Percentiles rank a stretch among this genome's conserved stretches.
Conservation (phyloP, 2,113 vertebrate genomes). For the Coturnix japonica region DNA sequence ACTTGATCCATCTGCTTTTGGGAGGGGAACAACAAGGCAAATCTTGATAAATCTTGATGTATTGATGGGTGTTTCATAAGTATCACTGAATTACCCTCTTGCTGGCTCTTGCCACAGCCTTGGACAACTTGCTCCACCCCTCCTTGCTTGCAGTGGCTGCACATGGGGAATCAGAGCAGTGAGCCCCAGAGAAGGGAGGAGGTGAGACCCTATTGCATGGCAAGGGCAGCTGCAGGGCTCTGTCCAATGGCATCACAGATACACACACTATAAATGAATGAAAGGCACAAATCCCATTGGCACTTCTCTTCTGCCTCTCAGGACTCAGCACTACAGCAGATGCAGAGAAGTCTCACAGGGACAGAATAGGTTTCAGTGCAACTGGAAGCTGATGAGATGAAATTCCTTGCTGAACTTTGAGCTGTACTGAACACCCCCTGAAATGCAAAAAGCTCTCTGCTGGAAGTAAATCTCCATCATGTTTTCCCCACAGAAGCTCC, state of each 20-base stretch:
- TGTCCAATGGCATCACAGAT: accelerated
- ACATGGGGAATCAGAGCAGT: background rate
- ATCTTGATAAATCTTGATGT: background rate
- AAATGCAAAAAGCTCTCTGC: background rate
- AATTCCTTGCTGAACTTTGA: background rate
- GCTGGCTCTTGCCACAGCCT: background rate
- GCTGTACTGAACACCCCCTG: background rate
- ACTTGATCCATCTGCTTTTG: background rate
- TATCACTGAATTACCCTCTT: background rate
- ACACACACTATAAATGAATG: background rate
- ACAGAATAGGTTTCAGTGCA: background rate
- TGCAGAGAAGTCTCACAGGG: background rate
- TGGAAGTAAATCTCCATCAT: background rate
- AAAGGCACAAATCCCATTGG: background rate
- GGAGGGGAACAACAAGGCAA: background rate
- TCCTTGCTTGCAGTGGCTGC: background rate
- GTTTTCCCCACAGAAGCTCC: background rate
- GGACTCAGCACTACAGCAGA: background rate
- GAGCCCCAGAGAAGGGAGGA: background rate
- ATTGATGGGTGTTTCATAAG: background rate
- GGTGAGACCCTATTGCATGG: background rate
- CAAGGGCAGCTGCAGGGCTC: background rate
- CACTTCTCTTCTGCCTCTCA: background rate
- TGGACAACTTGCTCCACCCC: background rate
- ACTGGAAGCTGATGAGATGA: background rate